Percentiles rank a stretch among this genome's conserved stretches.
These are phyloP conservation scores for Morone saxatilis DNA, from an alignment of 2,113 vertebrate species.

Conservation along the genomic window DNA sequence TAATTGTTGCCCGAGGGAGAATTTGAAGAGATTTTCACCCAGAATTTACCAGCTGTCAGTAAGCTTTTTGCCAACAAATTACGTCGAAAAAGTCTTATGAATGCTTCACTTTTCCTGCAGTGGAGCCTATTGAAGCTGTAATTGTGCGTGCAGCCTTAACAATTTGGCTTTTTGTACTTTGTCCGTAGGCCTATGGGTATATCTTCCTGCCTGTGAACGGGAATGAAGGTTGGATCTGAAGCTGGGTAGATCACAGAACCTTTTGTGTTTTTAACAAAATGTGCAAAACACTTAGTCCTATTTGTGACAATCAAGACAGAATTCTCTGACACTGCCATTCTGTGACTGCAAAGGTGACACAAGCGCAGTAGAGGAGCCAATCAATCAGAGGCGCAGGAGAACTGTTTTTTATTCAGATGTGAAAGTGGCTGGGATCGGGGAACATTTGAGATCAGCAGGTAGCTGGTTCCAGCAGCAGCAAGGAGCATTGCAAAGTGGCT, in stretches of 20 bases:
- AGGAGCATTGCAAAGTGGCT: neutral
- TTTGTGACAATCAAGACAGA: neutral
- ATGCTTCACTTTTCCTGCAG: constrained; percentile 14
- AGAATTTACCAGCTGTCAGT: constrained; percentile 36
- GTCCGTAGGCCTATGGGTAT: neutral
- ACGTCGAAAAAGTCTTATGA: constrained; percentile 5
- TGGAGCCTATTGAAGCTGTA: constrained; percentile 3
- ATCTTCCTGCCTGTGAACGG: neutral
- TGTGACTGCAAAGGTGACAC: neutral
- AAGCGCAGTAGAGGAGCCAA: too few relatives aligned
- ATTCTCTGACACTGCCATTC: neutral
- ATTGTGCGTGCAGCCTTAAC: constrained; percentile 10
- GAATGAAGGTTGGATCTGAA: neutral
- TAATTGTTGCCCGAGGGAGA: constrained; percentile 57
- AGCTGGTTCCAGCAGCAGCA: too few relatives aligned
- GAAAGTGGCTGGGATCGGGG: too few relatives aligned
- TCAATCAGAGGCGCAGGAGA: too few relatives aligned
- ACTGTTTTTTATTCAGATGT: too few relatives aligned
- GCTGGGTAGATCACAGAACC: neutral
- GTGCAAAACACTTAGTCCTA: neutral
- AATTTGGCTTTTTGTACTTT: constrained; percentile 1
- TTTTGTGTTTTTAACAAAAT: neutral
- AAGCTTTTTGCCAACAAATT: constrained; percentile 37
- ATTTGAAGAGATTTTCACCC: constrained; percentile 33
- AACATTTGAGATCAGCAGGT: too few relatives aligned